Percentiles rank a stretch among this genome's conserved stretches.
Conservation (phyloP, 2,888 invertebrate species). For the Dicyrtomina minuta region DNA sequence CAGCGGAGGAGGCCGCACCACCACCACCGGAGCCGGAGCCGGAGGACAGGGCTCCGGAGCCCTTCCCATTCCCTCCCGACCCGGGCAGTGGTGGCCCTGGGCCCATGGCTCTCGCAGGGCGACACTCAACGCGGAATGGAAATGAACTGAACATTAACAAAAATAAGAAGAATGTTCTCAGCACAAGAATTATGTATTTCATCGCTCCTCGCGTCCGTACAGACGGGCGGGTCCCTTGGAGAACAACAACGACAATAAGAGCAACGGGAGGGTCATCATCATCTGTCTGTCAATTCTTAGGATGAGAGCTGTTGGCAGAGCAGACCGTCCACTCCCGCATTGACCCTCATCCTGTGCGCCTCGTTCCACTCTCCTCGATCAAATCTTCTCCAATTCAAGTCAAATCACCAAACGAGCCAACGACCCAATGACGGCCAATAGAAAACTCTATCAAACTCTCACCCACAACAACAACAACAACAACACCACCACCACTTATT, state of each 20-base stretch:
- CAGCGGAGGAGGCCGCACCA: constrained; percentile 14
- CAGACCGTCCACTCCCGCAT: neutral
- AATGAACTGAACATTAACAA: constrained; percentile 53
- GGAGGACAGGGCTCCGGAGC: constrained; percentile 14
- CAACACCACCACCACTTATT: no score
- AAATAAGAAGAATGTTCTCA: constrained; percentile 53
- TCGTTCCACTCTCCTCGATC: no score
- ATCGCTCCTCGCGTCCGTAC: constrained; percentile 42
- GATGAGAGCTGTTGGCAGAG: neutral
- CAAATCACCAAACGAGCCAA: no score
- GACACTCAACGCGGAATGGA: constrained; percentile 52
- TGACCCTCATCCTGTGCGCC: no score
- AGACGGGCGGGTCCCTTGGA: constrained; percentile 27
- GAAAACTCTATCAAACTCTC: no score
- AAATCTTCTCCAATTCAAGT: neutral
- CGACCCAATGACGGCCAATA: no score
- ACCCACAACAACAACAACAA: no score
- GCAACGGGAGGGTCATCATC: constrained; percentile 8
- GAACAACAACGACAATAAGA: constrained; percentile 20
- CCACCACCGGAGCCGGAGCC: neutral
- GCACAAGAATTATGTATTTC: constrained; percentile 53
- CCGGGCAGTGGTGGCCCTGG: constrained; percentile 42
- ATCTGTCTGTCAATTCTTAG: neutral
- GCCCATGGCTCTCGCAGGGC: constrained; percentile 49
- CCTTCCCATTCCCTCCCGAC: neutral